These are phyloP conservation scores for Acipenser ruthenus DNA, from an alignment of 2,797 vertebrate species.

Conservation along the genomic window DNA sequence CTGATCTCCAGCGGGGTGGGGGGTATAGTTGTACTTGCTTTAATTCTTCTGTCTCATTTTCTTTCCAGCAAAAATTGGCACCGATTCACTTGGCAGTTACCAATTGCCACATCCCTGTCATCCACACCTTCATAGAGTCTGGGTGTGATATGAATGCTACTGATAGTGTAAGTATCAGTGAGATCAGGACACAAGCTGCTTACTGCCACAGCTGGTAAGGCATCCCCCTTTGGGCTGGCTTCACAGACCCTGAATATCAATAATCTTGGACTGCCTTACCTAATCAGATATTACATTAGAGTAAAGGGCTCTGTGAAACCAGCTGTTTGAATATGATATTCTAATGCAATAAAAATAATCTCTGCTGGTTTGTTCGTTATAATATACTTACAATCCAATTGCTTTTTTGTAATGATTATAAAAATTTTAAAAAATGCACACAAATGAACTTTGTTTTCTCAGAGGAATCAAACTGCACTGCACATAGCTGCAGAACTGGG, in stretches of 20 bases:
- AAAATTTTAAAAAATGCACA: not conserved
- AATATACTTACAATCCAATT: not conserved
- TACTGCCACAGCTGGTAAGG: too few relatives aligned
- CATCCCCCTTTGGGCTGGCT: too few relatives aligned
- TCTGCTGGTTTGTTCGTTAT: not conserved
- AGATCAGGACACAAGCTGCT: not conserved
- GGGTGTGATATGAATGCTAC: constrained; percentile 58
- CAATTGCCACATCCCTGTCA: constrained; percentile 56
- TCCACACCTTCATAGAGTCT: constrained; percentile 64
- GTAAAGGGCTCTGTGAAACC: too few relatives aligned
- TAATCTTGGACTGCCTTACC: too few relatives aligned
- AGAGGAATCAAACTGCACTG: constrained; percentile 77
- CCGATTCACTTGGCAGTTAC: constrained; percentile 76
- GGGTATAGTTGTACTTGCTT: too few relatives aligned
- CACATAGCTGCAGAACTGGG: constrained; percentile 78
- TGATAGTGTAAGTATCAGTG: constrained; percentile 57
- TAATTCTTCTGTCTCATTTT: constrained; percentile 11
- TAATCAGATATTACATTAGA: too few relatives aligned
- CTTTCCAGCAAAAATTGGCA: constrained; percentile 62
- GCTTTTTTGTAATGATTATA: not conserved
- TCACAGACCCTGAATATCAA: too few relatives aligned
- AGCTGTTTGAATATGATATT: too few relatives aligned
- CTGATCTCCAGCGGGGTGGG: too few relatives aligned
- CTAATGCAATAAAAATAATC: too few relatives aligned
- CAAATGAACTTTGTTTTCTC: not conserved